Evolutionary conservation across 2,888 invertebrate species (phyloP).

Genomic region (Xylocampa areola): DNA sequence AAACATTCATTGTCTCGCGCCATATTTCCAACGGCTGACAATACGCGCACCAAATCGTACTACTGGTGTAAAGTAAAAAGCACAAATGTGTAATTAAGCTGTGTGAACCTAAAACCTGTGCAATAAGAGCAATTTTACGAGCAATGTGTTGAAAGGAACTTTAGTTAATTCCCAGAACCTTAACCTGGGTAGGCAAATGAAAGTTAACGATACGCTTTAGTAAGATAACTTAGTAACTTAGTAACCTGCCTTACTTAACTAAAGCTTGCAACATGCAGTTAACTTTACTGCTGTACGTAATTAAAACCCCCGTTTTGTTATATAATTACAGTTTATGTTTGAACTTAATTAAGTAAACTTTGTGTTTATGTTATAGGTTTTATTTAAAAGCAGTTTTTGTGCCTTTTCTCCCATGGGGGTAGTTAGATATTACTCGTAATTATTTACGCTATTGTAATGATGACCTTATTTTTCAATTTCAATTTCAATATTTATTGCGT

Average conservation of each 20-base stretch:
- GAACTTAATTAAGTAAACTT: conserved; percentile 37
- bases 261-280: conserved; percentile 42
- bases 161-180: conserved; percentile 3
- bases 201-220: conserved; percentile 23
- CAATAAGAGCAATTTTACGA: no score
- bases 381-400: neutral
- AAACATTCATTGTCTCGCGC: no score
- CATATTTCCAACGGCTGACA: no score
- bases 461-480: no score
- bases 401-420: no score
- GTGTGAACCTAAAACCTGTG: no score
- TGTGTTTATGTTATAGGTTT: conserved; percentile 21
- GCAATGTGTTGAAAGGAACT: neutral
- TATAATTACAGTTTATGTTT: conserved; percentile 39
- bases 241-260: conserved; percentile 30
- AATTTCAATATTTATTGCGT: no score
- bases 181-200: conserved; percentile 27
- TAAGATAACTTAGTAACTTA: conserved; percentile 26
- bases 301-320: conserved; percentile 46
- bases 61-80: no score
- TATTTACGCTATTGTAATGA: no score
- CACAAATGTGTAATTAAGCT: no score
- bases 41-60: no score
- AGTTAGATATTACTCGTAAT: no score
- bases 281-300: conserved; percentile 45